Base-by-base conservation (phyloP, 2,888 invertebrate species). In the Watsonalla binaria region DNA sequence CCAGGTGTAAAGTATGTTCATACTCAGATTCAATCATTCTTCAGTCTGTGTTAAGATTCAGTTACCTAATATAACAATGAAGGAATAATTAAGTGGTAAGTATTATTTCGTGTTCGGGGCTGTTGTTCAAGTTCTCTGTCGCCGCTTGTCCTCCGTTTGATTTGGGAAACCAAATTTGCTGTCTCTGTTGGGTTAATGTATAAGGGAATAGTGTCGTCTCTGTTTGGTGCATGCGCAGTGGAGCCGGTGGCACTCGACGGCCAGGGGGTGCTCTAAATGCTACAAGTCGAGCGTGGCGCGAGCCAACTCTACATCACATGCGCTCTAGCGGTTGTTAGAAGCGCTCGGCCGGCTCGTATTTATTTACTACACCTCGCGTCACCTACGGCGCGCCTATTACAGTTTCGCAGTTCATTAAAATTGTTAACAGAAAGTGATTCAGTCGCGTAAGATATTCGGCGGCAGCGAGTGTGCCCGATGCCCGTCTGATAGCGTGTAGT, bases 351-450 rank as follows among this genome's bases (percentile, higher is more conserved):
- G 63, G 61, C 66, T 69, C 72, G 78, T 66, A 72, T 74, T 57
- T 64, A 56, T 61, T 65, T 56, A 58, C 61, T 63, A 57, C 61
- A 62, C 54, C 66, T 76, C 76, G 78, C 81, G 78, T 81, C 80
- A 75, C 53, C 63, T 68, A 62, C 65, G 71, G 67, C 70, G 70
- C 73, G 71, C 62, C 70, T 75, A 80, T 78, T 82, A 76, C 76
- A 84, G 78, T 82, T 80, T 78, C 66, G 74, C 75, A 71, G 75
- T 74, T 74, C 74, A 74, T 81, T 84, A 86, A 64, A 86, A 84
- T 84, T 87, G 86, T 65, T 81, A 75, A 78, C 82, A 75, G 75
- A 84, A 80, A 83, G 80, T 86, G 78, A 83, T 64, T 84, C 82
- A 86, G 85, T 85, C 76, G 78, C 79, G 74, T 80, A 72, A 74